Conservation (phyloP, 2,888 invertebrate species). For the Ptychoptera contaminata region DNA sequence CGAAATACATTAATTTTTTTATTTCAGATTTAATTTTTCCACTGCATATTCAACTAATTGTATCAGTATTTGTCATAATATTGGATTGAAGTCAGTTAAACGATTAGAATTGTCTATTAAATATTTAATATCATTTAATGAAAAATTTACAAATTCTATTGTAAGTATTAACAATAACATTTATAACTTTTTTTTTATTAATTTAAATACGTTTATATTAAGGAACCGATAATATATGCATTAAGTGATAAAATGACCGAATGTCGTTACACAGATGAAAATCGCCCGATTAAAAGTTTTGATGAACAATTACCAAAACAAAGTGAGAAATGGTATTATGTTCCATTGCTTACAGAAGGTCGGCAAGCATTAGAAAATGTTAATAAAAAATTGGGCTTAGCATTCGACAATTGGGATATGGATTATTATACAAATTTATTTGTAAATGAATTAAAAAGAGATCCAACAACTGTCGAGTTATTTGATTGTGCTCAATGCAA, state of each 20-base stretch:
- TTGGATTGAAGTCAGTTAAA: slow-evolving; percentile 56
- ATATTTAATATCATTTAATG: slow-evolving; percentile 45
- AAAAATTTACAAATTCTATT: slow-evolving; percentile 24
- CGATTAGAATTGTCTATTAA: slow-evolving; percentile 71
- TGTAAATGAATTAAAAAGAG: slow-evolving; percentile 61
- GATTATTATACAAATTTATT: slow-evolving; percentile 82
- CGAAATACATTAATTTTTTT: slow-evolving; percentile 6
- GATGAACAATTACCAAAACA: slow-evolving; percentile 46
- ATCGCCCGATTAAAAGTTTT: slow-evolving; percentile 47
- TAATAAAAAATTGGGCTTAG: slow-evolving; percentile 64
- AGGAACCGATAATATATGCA: slow-evolving; percentile 28
- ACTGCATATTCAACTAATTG: slow-evolving; percentile 94
- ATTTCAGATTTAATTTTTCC: slow-evolving; percentile 72
- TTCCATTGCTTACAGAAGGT: slow-evolving; percentile 67
- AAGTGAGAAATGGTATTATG: slow-evolving; percentile 66
- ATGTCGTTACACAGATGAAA: slow-evolving; percentile 57
- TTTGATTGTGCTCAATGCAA: slow-evolving; percentile 97
- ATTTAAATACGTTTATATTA: neutral
- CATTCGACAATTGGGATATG: slow-evolving; percentile 86
- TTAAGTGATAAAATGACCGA: slow-evolving; percentile 90
- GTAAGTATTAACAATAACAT: slow-evolving; percentile 12
- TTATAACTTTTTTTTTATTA: neutral
- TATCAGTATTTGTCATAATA: slow-evolving; percentile 80
- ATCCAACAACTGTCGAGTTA: slow-evolving; percentile 94
- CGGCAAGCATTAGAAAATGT: slow-evolving; percentile 65